Conservation (phyloP, 2,888 invertebrate species). For the Dasysyrphus albostriatus region DNA sequence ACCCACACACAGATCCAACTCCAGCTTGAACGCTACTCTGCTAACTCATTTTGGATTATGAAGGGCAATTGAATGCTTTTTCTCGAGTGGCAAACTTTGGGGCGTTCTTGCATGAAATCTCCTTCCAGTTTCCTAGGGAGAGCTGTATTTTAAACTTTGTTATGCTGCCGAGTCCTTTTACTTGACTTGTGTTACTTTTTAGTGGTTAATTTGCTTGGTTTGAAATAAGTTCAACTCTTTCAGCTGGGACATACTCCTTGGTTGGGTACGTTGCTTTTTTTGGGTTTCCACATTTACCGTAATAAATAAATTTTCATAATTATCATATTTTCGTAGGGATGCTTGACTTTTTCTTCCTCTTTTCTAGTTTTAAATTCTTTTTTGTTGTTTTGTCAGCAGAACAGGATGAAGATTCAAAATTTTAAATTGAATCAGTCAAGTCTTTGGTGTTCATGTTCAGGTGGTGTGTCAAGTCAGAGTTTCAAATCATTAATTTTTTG, state of each 20-base stretch:
- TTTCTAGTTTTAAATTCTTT: conserved; percentile 45
- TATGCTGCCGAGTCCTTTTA: conserved; percentile 62
- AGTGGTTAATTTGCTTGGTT: conserved; percentile 72
- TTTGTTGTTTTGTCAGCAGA: background rate
- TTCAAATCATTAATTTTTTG: conserved; percentile 41
- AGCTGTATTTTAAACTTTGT: conserved; percentile 69
- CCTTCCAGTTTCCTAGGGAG: conserved; percentile 41
- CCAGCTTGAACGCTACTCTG: conserved; percentile 33
- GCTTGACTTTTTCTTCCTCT: conserved; percentile 43
- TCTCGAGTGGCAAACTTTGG: conserved; percentile 65
- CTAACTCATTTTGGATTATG: conserved; percentile 64
- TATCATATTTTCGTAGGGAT: conserved; percentile 63
- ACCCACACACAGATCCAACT: conserved; percentile 2
- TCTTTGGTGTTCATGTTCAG: conserved; percentile 63
- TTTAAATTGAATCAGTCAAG: conserved; percentile 59
- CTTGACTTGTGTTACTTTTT: conserved; percentile 73
- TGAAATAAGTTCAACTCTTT: conserved; percentile 74
- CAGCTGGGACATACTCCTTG: conserved; percentile 67
- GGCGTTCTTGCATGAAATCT: conserved; percentile 73
- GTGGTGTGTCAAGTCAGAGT: conserved; percentile 53
- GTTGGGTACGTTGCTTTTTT: conserved; percentile 19
- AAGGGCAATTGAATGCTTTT: conserved; percentile 73
- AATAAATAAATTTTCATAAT: conserved; percentile 73
- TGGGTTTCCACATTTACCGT: conserved; percentile 30
- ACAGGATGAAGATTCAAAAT: conserved; percentile 24